Conservation (phyloP, 2,888 invertebrate genomes). For the Spicauda simplicius region DNA sequence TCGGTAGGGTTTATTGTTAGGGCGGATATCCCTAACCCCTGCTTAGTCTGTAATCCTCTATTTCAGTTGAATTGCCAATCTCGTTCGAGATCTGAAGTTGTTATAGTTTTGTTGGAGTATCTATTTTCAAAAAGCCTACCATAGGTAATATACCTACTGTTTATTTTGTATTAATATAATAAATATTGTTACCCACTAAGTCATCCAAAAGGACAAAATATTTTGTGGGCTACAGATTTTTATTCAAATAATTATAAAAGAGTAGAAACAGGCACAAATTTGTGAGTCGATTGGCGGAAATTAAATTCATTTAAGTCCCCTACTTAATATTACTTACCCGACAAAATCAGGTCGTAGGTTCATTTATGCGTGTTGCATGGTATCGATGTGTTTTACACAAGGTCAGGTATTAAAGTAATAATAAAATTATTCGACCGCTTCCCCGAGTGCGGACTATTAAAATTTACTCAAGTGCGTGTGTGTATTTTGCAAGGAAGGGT, state of each 20-base stretch:
- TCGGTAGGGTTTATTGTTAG: constrained; percentile 57
- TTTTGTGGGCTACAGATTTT: too few relatives aligned
- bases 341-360: constrained; percentile 53
- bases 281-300: constrained; percentile 44
- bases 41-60: constrained; percentile 52
- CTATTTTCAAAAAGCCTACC: neutral
- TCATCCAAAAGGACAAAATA: too few relatives aligned
- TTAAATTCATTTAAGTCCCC: constrained; percentile 59
- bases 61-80: constrained; percentile 57
- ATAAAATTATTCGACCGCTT: constrained; percentile 40
- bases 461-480: constrained; percentile 40
- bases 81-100: constrained; percentile 48
- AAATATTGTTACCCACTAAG: too few relatives aligned
- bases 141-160: too few relatives aligned
- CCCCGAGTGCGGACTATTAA: constrained; percentile 37
- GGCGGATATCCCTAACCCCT: constrained; percentile 56
- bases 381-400: constrained; percentile 42
- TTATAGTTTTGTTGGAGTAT: neutral
- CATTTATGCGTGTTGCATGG: constrained; percentile 21
- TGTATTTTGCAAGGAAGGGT: constrained; percentile 29
- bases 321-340: constrained; percentile 52
- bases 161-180: too few relatives aligned
- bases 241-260: neutral
- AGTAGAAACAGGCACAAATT: neutral
- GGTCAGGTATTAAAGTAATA: constrained; percentile 44